Conservation (phyloP, 2,113 vertebrate genomes). For the Phasianus colchicus region DNA sequence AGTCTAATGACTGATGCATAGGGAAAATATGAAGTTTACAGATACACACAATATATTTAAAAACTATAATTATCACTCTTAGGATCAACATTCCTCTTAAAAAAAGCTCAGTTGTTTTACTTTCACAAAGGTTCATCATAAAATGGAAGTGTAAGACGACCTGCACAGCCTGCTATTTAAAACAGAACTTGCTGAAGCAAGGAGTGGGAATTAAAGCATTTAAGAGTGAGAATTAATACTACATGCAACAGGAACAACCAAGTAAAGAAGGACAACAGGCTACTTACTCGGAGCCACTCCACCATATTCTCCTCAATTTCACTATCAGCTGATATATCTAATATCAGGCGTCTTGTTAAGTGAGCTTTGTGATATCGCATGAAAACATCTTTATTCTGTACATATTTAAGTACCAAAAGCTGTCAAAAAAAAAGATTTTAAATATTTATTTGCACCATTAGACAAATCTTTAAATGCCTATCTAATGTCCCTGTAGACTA, state of each 20-base stretch:
- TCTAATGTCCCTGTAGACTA: background rate
- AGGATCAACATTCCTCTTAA: background rate
- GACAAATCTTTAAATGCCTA: background rate
- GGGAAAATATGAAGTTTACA: background rate
- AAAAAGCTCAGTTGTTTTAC: background rate
- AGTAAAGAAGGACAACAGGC: background rate
- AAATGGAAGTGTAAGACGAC: background rate
- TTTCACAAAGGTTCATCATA: background rate
- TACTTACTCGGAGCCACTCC: slow-evolving; percentile 97
- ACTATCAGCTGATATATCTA: slow-evolving; percentile 98
- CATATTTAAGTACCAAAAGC: slow-evolving; percentile 98
- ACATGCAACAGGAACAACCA: background rate
- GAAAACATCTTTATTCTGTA: slow-evolving; percentile 99
- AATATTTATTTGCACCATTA: background rate
- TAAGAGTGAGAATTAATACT: background rate
- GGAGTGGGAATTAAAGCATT: background rate
- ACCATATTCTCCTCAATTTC: slow-evolving; percentile 99
- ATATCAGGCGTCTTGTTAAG: slow-evolving; percentile 94
- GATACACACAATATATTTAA: background rate
- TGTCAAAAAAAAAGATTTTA: slow-evolving; percentile 72
- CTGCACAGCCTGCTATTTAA: background rate
- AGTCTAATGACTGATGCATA: background rate
- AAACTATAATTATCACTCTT: background rate
- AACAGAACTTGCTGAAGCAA: background rate
- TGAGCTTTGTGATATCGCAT: slow-evolving; percentile 99